phyloP scores from a whole-genome alignment of 2,113 vertebrate species.

The Atrichornis clamosus region DNA sequence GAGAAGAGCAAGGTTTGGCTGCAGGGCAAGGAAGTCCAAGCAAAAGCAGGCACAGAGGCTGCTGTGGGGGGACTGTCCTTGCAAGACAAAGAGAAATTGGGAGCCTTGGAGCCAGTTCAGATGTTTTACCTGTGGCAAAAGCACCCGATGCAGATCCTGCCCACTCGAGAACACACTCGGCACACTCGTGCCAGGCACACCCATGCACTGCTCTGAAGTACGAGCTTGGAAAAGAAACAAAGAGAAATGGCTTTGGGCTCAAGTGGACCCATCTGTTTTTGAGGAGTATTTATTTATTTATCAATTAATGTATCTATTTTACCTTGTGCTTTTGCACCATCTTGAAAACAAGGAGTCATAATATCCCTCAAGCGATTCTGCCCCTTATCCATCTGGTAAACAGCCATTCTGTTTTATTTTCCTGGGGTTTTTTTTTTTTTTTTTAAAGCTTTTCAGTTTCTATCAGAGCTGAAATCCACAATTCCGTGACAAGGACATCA shows the following conservation, averaged over 20 bases:
- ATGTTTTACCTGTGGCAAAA: background rate
- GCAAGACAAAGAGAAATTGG: accelerated
- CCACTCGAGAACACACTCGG: background rate
- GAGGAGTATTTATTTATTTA: conserved; percentile 63
- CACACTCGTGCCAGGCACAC: background rate
- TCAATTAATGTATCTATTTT: conserved; percentile 64
- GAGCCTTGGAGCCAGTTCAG: background rate
- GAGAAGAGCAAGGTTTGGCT: background rate
- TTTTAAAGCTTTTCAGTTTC: background rate
- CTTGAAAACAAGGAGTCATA: conserved; percentile 36
- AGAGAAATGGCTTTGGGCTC: conserved; percentile 43
- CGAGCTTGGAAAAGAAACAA: conserved; percentile 43
- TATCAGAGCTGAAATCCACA: conserved; percentile 20
- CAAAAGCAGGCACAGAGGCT: accelerated
- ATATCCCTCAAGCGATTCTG: conserved; percentile 33
- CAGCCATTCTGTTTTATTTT: conserved; percentile 43
- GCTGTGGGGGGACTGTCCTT: background rate
- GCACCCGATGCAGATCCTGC: accelerated
- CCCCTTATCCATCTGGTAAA: conserved; percentile 61
- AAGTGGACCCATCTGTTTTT: conserved; percentile 56
- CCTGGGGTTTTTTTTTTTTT: too few relatives aligned
- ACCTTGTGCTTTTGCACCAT: conserved; percentile 33
- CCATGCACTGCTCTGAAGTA: background rate
- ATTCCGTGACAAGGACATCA: conserved; percentile 22
- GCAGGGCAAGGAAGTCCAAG: background rate